phyloP scores from a whole-genome alignment of 2,888 invertebrate genomes.

The Himalopsyche tibetana region DNA sequence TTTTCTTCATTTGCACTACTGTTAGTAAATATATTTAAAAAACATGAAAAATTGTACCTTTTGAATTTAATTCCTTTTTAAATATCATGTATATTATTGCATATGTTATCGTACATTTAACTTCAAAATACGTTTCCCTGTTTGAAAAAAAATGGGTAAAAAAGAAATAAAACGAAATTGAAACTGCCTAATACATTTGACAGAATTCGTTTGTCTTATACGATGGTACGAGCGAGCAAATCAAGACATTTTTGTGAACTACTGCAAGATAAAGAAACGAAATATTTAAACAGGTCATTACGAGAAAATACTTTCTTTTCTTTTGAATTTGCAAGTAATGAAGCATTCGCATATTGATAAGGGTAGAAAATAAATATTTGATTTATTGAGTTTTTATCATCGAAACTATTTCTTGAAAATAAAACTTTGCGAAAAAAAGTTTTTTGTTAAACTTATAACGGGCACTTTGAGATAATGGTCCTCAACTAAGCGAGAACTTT shows the following conservation, averaged over 20 bases:
- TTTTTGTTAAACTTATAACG: slow-evolving; percentile 19
- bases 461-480: slow-evolving; percentile 38
- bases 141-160: too few species aligned
- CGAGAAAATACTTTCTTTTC: neutral
- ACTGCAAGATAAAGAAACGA: slow-evolving; percentile 4
- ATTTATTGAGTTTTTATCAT: slow-evolving; percentile 6
- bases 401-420: slow-evolving; percentile 39
- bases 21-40: too few species aligned
- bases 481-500: slow-evolving; percentile 50
- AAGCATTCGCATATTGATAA: neutral
- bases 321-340: neutral
- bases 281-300: too few species aligned
- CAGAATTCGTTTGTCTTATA: too few species aligned
- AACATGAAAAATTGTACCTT: too few species aligned
- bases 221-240: neutral
- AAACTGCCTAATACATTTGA: neutral
- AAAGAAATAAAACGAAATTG: too few species aligned
- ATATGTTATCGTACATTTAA: too few species aligned
- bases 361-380: slow-evolving; percentile 21
- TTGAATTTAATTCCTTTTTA: too few species aligned
- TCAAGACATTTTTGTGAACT: neutral
- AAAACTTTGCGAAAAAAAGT: slow-evolving; percentile 41
- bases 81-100: too few species aligned
- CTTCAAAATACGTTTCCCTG: too few species aligned
- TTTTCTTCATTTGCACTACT: too few species aligned